Conservation (phyloP, 2,113 vertebrate genomes). For the Hyperopisus bebe region DNA sequence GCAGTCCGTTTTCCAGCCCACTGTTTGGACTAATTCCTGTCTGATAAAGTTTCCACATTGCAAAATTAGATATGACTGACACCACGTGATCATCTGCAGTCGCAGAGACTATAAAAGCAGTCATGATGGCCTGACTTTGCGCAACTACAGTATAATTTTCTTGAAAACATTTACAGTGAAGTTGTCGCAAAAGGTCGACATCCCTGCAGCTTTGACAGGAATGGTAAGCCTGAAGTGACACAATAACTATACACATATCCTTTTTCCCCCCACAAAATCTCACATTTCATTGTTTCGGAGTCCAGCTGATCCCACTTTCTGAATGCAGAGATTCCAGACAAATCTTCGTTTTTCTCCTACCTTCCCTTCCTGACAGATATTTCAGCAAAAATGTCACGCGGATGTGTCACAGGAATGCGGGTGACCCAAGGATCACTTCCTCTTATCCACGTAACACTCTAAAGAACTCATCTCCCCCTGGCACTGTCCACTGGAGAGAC, state of each 20-base stretch:
- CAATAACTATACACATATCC: neutral
- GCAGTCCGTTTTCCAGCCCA: neutral
- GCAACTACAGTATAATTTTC: neutral
- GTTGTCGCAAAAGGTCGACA: neutral
- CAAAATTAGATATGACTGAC: neutral
- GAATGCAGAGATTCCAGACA: neutral
- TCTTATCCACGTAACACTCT: neutral
- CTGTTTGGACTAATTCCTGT: neutral
- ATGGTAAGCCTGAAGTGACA: neutral
- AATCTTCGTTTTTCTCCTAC: neutral
- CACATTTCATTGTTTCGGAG: neutral
- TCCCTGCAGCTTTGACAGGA: neutral
- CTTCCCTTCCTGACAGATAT: neutral
- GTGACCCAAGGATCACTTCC: neutral
- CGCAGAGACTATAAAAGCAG: neutral
- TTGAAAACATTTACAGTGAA: neutral
- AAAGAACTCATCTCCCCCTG: constrained; percentile 23
- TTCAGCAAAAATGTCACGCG: neutral
- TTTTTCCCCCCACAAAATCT: neutral
- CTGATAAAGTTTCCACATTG: neutral
- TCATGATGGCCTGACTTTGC: neutral
- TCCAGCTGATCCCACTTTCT: neutral
- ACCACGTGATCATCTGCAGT: neutral
- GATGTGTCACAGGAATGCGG: neutral
- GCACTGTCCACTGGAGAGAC: constrained; percentile 35